phyloP scores from a whole-genome alignment of 2,888 invertebrate species.

The Salpingus planirostris region DNA sequence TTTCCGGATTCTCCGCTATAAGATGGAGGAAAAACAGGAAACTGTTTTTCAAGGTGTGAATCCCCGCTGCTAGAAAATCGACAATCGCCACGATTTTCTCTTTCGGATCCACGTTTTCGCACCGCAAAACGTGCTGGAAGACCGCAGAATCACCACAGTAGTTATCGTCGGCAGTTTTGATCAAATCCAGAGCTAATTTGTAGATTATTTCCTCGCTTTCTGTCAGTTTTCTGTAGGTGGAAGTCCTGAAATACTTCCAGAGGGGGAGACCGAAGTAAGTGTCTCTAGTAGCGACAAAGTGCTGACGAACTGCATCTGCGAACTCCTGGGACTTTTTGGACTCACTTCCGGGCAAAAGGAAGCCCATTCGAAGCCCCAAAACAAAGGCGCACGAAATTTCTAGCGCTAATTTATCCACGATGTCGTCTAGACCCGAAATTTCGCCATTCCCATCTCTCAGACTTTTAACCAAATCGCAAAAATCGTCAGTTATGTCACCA shows the following conservation, averaged over 20 bases:
- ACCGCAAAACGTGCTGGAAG: slow-evolving; percentile 64
- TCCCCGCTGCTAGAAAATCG: slow-evolving; percentile 80
- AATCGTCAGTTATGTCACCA: slow-evolving; percentile 69
- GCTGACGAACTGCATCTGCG: slow-evolving; percentile 65
- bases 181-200: slow-evolving; percentile 64
- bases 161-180: slow-evolving; percentile 54
- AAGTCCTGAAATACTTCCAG: slow-evolving; percentile 72
- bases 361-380: slow-evolving; percentile 70
- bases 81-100: slow-evolving; percentile 80
- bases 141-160: slow-evolving; percentile 62
- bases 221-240: slow-evolving; percentile 60
- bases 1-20: slow-evolving; percentile 58
- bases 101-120: slow-evolving; percentile 62
- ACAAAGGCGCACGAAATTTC: slow-evolving; percentile 75
- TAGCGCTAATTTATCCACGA: slow-evolving; percentile 68
- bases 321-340: slow-evolving; percentile 51
- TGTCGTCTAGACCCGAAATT: slow-evolving; percentile 58
- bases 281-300: slow-evolving; percentile 71
- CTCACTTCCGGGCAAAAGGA: slow-evolving; percentile 42
- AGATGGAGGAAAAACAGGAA: slow-evolving; percentile 68
- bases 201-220: slow-evolving; percentile 73
- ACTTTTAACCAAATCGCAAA: slow-evolving; percentile 55
- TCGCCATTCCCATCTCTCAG: slow-evolving; percentile 45
- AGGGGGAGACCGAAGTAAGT: slow-evolving; percentile 73
- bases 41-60: slow-evolving; percentile 80